A percentile compares a stretch with the other conserved stretches of the same genome.
Evolutionary conservation across 2,797 vertebrate species (phyloP).

Genomic region (Anguilla pacifica): DNA sequence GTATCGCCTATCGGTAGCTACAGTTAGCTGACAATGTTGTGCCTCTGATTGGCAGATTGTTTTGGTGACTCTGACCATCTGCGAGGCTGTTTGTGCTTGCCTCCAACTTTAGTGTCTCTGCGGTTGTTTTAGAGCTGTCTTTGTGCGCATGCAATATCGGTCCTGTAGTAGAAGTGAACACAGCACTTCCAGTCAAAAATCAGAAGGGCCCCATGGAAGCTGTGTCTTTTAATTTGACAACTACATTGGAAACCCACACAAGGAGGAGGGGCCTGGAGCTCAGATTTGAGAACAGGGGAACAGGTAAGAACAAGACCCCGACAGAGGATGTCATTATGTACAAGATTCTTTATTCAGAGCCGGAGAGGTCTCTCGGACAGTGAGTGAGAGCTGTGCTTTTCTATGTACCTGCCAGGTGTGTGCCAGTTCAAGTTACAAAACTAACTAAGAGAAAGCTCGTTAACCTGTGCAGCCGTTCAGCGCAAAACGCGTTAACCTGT

Average conservation of each 20-base stretch:
- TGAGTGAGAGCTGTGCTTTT: slow-evolving; percentile 88
- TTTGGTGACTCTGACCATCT: background rate
- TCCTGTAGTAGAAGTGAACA: background rate
- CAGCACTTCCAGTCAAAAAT: slow-evolving; percentile 43
- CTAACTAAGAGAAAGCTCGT: slow-evolving; percentile 45
- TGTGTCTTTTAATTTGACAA: slow-evolving; percentile 95
- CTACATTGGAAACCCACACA: slow-evolving; percentile 96
- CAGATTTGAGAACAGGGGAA: background rate
- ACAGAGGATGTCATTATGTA: slow-evolving; percentile 60
- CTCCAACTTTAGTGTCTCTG: background rate
- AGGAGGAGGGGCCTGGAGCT: slow-evolving; percentile 76
- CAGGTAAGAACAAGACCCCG: background rate
- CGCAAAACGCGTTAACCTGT: background rate
- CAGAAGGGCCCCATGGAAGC: slow-evolving; percentile 75
- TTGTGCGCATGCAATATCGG: background rate
- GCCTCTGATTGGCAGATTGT: background rate
- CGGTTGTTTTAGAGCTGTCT: background rate
- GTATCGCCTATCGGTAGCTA: background rate
- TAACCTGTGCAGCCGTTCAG: background rate
- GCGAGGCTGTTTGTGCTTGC: background rate
- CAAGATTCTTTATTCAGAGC: slow-evolving; percentile 66
- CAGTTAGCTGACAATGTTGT: background rate
- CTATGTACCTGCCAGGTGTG: slow-evolving; percentile 77
- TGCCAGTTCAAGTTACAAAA: slow-evolving; percentile 61
- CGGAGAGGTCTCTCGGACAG: slow-evolving; percentile 53